Percentiles rank a stretch among this genome's conserved stretches.
Conservation (phyloP, 2,113 vertebrate species). For the Coregonus clupeaformis region DNA sequence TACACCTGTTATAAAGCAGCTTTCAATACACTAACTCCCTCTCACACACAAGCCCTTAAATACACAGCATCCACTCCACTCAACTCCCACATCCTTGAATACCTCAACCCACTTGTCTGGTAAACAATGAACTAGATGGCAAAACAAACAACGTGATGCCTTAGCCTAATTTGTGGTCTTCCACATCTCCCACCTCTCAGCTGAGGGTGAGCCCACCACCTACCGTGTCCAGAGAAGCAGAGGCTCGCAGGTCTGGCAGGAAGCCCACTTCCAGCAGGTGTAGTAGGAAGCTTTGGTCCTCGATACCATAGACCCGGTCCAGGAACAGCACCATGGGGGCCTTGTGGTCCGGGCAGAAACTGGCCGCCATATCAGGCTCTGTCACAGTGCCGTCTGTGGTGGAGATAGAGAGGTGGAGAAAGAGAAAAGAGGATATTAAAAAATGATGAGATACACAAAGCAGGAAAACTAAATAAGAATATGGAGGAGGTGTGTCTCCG, state of each 20-base stretch:
- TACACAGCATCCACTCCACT: not conserved
- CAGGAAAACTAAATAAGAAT: no score
- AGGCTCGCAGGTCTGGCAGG: slow-evolving; percentile 91
- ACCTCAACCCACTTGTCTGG: not conserved
- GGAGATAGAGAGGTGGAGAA: not conserved
- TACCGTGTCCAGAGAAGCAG: slow-evolving; percentile 92
- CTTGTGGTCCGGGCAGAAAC: slow-evolving; percentile 97
- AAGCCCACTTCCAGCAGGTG: slow-evolving; percentile 96
- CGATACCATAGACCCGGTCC: slow-evolving; percentile 95
- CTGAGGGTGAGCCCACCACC: slow-evolving; percentile 38
- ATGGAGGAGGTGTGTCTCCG: not conserved
- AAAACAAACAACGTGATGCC: no score
- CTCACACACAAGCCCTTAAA: not conserved
- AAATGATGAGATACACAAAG: no score
- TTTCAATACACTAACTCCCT: no score
- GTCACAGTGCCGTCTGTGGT: slow-evolving; percentile 86
- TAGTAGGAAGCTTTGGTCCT: slow-evolving; percentile 93
- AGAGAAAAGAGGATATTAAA: no score
- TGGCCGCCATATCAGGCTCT: slow-evolving; percentile 93
- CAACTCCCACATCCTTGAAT: not conserved
- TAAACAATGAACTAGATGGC: not conserved
- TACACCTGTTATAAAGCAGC: no score
- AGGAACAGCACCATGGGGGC: slow-evolving; percentile 97
- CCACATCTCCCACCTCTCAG: not conserved
- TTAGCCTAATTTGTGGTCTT: not conserved